Evolutionary conservation across 2,797 vertebrate genomes (phyloP).

Genomic region (Anabacerthia variegaticeps): DNA sequence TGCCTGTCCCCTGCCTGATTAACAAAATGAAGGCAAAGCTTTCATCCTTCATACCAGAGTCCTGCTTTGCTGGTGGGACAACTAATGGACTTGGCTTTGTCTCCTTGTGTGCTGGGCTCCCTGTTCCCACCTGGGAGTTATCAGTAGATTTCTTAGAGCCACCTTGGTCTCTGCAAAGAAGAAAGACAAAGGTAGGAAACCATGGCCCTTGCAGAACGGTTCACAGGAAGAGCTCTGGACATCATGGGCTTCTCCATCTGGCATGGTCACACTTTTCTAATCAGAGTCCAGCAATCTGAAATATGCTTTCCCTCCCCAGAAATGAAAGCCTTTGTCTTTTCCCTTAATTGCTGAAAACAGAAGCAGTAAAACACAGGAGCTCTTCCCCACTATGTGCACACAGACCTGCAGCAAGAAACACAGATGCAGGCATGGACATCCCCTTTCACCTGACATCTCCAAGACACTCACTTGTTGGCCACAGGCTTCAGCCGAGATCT

Average conservation of each 20-base stretch:
- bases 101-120: constrained; percentile 34
- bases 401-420: neutral
- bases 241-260: neutral
- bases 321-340: neutral
- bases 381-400: neutral
- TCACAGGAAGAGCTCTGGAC: neutral
- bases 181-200: constrained; percentile 6
- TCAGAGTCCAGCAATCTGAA: neutral
- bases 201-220: neutral
- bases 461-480: constrained; percentile 67
- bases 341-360: neutral
- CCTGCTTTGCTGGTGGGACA: neutral
- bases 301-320: neutral
- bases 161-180: constrained; percentile 44
- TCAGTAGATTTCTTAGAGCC: constrained; percentile 5
- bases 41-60: constrained; percentile 29
- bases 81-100: neutral
- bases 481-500: constrained; percentile 77
- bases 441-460: neutral
- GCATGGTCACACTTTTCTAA: neutral
- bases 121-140: neutral
- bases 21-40: neutral
- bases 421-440: neutral
- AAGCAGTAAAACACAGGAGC: neutral
- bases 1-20: neutral